phyloP scores from a whole-genome alignment of 2,888 invertebrate species.

The Tromatobia lineatoria region DNA sequence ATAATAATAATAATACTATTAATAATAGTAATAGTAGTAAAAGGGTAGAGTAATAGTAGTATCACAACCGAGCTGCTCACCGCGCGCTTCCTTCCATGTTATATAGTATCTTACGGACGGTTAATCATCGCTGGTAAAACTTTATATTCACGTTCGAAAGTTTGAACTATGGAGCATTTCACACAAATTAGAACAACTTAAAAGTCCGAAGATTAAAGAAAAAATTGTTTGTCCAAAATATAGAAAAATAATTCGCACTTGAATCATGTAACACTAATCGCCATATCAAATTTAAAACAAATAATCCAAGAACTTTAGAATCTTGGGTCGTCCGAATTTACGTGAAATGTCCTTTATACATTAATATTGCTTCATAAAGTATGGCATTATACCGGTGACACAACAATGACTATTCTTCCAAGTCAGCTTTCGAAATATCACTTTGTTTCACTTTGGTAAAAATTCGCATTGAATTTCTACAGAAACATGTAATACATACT shows the following conservation, averaged over 20 bases:
- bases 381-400: constrained; percentile 27
- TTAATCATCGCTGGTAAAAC: constrained; percentile 38
- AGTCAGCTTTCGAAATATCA: neutral
- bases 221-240: too few relatives aligned
- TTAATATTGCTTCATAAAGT: constrained; percentile 50
- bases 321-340: too few relatives aligned
- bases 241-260: too few relatives aligned
- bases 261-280: too few relatives aligned
- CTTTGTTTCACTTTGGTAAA: neutral
- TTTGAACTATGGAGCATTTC: neutral
- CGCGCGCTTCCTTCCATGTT: constrained; percentile 34
- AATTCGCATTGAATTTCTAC: constrained; percentile 20
- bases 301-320: too few relatives aligned
- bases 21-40: constrained; percentile 1
- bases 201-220: too few relatives aligned
- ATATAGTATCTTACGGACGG: constrained; percentile 46
- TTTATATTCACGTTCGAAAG: constrained; percentile 11
- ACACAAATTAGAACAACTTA: too few relatives aligned
- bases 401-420: constrained; percentile 4
- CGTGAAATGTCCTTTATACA: neutral
- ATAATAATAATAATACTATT: constrained; percentile 1
- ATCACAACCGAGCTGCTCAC: constrained; percentile 61
- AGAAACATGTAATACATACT: neutral
- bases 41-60: constrained; percentile 39
- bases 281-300: too few relatives aligned